Conservation (phyloP, 2,113 vertebrate species). For the Ginglymostoma cirratum region DNA sequence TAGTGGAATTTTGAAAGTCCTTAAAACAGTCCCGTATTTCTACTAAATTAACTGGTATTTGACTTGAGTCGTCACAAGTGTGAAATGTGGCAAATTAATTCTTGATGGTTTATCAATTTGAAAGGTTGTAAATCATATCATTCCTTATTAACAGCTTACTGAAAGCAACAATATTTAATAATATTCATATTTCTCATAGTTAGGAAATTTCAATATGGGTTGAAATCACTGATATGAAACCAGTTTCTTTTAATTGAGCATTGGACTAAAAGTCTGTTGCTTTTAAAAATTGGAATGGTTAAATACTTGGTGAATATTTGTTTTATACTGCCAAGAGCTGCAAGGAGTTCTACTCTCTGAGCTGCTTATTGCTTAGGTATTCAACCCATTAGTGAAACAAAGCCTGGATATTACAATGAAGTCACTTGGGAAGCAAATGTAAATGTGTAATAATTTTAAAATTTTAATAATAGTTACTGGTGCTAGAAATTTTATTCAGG, state of each 20-base stretch:
- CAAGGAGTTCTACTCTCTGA: not conserved
- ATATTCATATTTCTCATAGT: not conserved
- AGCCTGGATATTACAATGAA: not conserved
- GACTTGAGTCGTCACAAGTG: not conserved
- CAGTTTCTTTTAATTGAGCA: not conserved
- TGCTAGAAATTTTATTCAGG: not conserved
- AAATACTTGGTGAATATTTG: not conserved
- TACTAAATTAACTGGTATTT: not conserved
- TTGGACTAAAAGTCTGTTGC: not conserved
- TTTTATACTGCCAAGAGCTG: not conserved
- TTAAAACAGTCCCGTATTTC: not conserved
- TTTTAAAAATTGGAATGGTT: not conserved
- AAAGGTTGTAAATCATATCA: not conserved
- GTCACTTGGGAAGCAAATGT: not conserved
- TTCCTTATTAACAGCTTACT: not conserved
- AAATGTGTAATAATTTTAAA: not conserved
- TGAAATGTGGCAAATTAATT: not conserved
- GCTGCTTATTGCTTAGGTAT: not conserved
- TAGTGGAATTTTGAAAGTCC: not conserved
- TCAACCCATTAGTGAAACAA: not conserved
- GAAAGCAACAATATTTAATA: not conserved
- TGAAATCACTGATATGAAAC: not conserved
- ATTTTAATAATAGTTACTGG: not conserved
- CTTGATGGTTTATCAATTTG: not conserved
- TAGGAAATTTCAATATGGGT: not conserved